phyloP scores from a whole-genome alignment of 2,113 vertebrate genomes.

The Notechis scutatus region DNA sequence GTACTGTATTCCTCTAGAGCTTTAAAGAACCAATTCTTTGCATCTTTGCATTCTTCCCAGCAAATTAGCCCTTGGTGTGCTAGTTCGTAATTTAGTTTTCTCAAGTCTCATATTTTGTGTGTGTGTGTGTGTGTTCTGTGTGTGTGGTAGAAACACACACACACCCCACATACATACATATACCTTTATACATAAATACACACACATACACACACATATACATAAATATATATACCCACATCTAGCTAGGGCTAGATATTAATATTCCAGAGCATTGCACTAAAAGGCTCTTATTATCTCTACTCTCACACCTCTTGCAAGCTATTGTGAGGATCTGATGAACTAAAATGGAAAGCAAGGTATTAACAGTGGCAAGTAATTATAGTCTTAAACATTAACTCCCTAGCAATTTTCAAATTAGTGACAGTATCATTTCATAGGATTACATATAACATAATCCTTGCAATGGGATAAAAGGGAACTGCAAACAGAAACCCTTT shows the following conservation, averaged over 20 bases:
- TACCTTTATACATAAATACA: too few relatives aligned
- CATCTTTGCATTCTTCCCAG: conserved; percentile 42
- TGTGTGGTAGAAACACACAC: neutral
- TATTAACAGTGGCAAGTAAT: conserved; percentile 54
- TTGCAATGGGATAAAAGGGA: conserved; percentile 64
- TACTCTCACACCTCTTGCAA: conserved; percentile 14
- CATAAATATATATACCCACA: neutral
- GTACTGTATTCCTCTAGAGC: conserved; percentile 68
- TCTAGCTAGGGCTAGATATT: conserved; percentile 26
- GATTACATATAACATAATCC: conserved; percentile 58
- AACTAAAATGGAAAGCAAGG: conserved; percentile 57
- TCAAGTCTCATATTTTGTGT: conserved; percentile 9
- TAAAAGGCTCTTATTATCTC: conserved; percentile 26
- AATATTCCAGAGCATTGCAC: conserved; percentile 32
- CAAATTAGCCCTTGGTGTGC: conserved; percentile 17
- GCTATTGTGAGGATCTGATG: conserved; percentile 16
- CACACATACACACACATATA: neutral
- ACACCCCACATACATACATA: neutral
- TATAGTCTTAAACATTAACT: conserved; percentile 66
- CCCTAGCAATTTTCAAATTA: conserved; percentile 67
- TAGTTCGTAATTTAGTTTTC: conserved; percentile 37
- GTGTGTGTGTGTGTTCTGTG: too few relatives aligned
- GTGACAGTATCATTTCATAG: conserved; percentile 64
- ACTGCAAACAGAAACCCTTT: conserved; percentile 53
- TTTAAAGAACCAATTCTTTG: conserved; percentile 61